Conservation (phyloP, 2,888 invertebrate species). For the Morpho helenor region DNA sequence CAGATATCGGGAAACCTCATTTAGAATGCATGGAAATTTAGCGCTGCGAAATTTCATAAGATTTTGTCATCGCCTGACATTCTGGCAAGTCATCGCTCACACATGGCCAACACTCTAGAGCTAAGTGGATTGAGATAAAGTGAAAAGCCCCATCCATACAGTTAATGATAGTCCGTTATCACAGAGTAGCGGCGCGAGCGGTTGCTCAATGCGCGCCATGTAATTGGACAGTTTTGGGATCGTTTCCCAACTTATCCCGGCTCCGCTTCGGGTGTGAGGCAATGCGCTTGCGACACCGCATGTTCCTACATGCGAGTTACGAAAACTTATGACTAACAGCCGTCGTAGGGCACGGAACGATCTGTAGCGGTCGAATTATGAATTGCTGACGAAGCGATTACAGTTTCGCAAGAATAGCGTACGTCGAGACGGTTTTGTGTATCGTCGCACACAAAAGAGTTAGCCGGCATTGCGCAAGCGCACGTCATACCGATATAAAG, state of each 20-base stretch:
- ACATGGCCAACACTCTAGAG: conserved; percentile 4
- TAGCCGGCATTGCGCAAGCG: conserved; percentile 66
- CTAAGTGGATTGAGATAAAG: conserved; percentile 29
- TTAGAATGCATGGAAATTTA: conserved; percentile 14
- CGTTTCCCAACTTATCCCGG: conserved; percentile 77
- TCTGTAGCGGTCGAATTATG: conserved; percentile 45
- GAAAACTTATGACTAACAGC: conserved; percentile 73
- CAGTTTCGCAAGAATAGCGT: conserved; percentile 50
- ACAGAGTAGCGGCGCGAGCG: conserved; percentile 41
- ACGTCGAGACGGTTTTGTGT: conserved; percentile 51
- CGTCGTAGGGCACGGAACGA: conserved; percentile 51
- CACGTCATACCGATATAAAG: conserved; percentile 55
- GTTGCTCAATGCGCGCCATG: conserved; percentile 61
- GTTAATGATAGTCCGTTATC: conserved; percentile 22
- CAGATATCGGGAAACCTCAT: conserved; percentile 19
- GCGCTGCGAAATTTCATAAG: conserved; percentile 24
- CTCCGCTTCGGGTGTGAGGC: conserved; percentile 63
- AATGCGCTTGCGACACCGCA: conserved; percentile 70
- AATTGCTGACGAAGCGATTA: conserved; percentile 48
- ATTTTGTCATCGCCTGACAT: conserved; percentile 19
- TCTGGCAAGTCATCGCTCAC: conserved; percentile 1
- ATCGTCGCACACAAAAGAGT: conserved; percentile 49
- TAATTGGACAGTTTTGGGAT: conserved; percentile 73
- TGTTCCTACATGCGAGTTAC: conserved; percentile 76
- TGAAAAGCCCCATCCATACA: conserved; percentile 13